Base-by-base conservation (phyloP, 2,113 vertebrate genomes). In the Zootoca vivipara region DNA sequence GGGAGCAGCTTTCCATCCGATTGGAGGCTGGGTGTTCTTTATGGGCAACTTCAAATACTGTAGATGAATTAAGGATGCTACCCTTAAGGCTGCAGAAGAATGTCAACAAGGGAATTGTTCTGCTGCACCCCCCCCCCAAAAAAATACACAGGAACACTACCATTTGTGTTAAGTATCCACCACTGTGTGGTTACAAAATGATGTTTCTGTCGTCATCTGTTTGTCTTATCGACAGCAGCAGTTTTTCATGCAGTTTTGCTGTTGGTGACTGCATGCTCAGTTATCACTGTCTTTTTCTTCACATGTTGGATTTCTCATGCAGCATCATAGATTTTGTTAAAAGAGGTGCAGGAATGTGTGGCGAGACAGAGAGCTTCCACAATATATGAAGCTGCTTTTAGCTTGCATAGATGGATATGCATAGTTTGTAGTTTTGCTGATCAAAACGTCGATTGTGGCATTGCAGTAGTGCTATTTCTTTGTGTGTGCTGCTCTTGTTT, bases 1-100 rank as follows among this genome's bases (percentile, higher is more conserved):
- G 83, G 24, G 24, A 83, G 85, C 72, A 0, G 70, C 1, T 8
- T 2, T 88, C 38, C 3, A 0, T 0, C 22, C 20, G 6, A 83
- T 83, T 4, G 73, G 67, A 5, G 42, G 24, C 38, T 0, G 2
- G 0, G 0, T 0, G 0, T 3, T 30, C 13, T 2, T 16, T 0
- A 0, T 9, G 83, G 22, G 15, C 10, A 70, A 24, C 26, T 13
- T 15, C 28, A 72, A n/a, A n/a, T n/a, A n/a, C n/a, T n/a, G n/a
- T n/a, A n/a, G n/a, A n/a, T n/a, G n/a, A n/a, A n/a, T n/a, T n/a
- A 0, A 1, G 12, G 2, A 1, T 2, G 84, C 5, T 18, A 62
- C 15, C 75, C 56, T 6, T 46, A 3, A 33, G 7, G 30, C 2
- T 10, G 5, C 4, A 24, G 4, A 30, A 13, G n/a, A 52, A 16